These are phyloP conservation scores for Aurelia aurita complex sp. Pacific DNA, from an alignment of 30 jellyfish, hydroid and myxozoan genomes.

Conservation along the genomic window DNA sequence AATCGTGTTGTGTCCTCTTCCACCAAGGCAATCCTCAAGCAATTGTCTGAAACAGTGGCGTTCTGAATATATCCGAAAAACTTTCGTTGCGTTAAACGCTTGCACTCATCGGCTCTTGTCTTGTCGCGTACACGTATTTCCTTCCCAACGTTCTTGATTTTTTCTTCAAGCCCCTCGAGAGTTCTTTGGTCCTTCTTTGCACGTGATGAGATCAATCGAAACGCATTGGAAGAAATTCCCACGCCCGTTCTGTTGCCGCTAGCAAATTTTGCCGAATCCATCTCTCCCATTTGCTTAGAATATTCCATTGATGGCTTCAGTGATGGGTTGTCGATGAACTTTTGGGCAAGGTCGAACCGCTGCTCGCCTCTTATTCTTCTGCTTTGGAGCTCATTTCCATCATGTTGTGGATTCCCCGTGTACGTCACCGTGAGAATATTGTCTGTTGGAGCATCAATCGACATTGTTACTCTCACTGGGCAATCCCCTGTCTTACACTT, in stretches of 20 bases:
- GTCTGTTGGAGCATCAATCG: neutral
- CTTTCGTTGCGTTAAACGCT: neutral
- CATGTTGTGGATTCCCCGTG: constrained; percentile 9
- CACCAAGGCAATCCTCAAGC: neutral
- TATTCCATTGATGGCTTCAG: constrained; percentile 19
- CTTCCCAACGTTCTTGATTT: neutral
- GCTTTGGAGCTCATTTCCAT: neutral
- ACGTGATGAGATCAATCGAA: neutral
- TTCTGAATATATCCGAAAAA: constrained; percentile 22
- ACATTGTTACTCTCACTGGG: neutral
- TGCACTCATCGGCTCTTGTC: neutral
- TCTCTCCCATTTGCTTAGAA: constrained; percentile 1
- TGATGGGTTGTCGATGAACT: neutral
- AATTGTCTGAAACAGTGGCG: neutral
- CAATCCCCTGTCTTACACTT: neutral
- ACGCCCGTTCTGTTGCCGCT: constrained; percentile 43
- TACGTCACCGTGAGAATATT: neutral
- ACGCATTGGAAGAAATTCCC: constrained; percentile 37
- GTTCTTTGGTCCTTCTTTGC: constrained; percentile 6
- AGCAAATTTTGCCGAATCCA: constrained; percentile 6
- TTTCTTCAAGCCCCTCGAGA: neutral
- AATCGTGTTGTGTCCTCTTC: constrained; percentile 23
- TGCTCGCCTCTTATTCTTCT: constrained; percentile 7
- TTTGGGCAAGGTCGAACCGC: neutral
- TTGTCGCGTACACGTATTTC: neutral